These are phyloP conservation scores for Dicyrtoma fusca DNA, from an alignment of 2,888 invertebrate species.

Conservation along the genomic window DNA sequence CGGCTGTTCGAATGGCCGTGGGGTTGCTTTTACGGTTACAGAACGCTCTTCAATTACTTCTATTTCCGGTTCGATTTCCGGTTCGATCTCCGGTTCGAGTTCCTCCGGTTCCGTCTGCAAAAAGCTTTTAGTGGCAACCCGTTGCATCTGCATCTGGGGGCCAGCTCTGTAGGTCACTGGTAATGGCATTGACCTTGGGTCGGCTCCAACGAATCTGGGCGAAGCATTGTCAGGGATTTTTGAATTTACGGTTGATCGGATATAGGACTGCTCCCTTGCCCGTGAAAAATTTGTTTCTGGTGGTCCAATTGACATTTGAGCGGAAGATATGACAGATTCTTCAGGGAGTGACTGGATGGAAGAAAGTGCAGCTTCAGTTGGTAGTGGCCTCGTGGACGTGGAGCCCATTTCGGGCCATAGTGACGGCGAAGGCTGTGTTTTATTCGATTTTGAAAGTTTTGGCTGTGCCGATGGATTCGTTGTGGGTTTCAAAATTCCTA, in stretches of 20 bases:
- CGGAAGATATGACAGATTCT: conserved; percentile 9
- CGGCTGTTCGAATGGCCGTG: background rate
- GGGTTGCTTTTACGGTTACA: too few relatives aligned
- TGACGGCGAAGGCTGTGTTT: too few relatives aligned
- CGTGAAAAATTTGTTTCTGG: conserved; percentile 11
- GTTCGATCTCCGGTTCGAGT: background rate
- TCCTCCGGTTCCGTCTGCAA: too few relatives aligned
- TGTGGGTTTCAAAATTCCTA: too few relatives aligned
- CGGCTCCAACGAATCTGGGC: background rate
- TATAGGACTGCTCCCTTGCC: background rate
- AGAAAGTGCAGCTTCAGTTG: background rate
- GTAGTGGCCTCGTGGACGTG: background rate
- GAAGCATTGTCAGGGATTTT: background rate
- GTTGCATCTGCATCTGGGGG: background rate
- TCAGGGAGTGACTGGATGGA: conserved; percentile 5
- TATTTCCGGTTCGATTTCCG: background rate
- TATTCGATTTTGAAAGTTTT: too few relatives aligned
- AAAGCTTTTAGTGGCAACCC: background rate
- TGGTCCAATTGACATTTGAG: background rate
- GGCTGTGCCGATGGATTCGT: too few relatives aligned
- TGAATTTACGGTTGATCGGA: background rate
- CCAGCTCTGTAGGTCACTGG: background rate
- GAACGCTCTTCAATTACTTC: background rate
- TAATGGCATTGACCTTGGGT: background rate
- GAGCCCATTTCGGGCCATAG: too few relatives aligned